phyloP scores from a whole-genome alignment of 1,140 invertebrate genomes.

The Drosophila santomea region DNA sequence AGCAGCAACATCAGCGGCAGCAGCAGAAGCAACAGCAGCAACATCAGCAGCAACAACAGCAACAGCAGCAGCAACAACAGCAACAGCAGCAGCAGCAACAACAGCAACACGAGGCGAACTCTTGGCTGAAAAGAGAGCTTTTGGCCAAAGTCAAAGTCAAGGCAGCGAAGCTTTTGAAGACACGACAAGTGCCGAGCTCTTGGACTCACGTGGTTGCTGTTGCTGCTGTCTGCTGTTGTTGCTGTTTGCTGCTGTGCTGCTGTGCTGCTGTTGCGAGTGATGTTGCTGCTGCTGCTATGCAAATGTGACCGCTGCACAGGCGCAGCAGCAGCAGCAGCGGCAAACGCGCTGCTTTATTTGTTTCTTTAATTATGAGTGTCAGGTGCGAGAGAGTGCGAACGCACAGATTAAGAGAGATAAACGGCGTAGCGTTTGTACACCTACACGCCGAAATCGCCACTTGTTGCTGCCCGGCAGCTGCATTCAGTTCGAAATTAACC shows the following conservation, averaged over 20 bases:
- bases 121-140: constrained; percentile 34
- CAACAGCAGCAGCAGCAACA: constrained; percentile 13
- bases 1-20: constrained; percentile 43
- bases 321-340: neutral
- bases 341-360: constrained; percentile 68
- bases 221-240: constrained; percentile 29
- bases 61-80: constrained; percentile 28
- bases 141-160: constrained; percentile 47
- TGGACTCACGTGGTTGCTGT: constrained; percentile 19
- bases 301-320: constrained; percentile 43
- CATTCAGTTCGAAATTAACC: constrained; percentile 41
- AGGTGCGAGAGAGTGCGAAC: constrained; percentile 74
- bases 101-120: constrained; percentile 18
- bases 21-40: constrained; percentile 46
- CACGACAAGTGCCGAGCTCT: constrained; percentile 74
- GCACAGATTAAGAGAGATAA: constrained; percentile 77
- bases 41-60: constrained; percentile 28
- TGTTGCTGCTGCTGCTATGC: constrained; percentile 48
- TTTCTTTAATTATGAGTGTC: constrained; percentile 84
- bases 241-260: constrained; percentile 27
- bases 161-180: constrained; percentile 68
- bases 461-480: constrained; percentile 25
- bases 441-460: constrained; percentile 29
- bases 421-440: constrained; percentile 49
- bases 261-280: constrained; percentile 21